A percentile compares a stretch with the other conserved stretches of the same genome.
phyloP scores from a whole-genome alignment of 1,140 invertebrate species.

The Bicyclus anynana region DNA sequence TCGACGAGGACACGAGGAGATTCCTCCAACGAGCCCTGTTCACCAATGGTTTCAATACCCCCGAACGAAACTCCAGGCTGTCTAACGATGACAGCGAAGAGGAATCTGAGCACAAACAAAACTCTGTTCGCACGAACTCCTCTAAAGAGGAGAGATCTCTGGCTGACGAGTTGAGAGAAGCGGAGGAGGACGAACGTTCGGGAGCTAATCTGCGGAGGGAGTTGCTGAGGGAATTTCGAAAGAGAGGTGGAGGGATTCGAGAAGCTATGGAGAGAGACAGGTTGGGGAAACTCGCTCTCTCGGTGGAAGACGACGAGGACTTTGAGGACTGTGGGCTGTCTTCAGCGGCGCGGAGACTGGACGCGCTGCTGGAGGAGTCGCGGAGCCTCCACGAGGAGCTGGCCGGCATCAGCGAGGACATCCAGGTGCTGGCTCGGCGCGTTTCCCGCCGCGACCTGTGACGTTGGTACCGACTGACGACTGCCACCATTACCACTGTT shows the following conservation, averaged over 20 bases:
- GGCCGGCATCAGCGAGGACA: conserved; percentile 69
- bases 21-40: conserved; percentile 53
- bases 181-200: conserved; percentile 51
- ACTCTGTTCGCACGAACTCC: conserved; percentile 19
- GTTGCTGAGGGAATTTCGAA: conserved; percentile 42
- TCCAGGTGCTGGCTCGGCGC: conserved; percentile 73
- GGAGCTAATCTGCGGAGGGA: conserved; percentile 44
- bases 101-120: conserved; percentile 3
- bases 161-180: conserved; percentile 64
- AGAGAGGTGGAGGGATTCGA: conserved; percentile 37
- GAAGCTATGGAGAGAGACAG: conserved; percentile 62
- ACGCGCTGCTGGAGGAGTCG: conserved; percentile 68
- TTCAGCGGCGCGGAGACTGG: conserved; percentile 56
- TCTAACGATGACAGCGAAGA: conserved; percentile 3
- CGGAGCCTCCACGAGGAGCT: conserved; percentile 65
- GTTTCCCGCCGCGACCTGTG: conserved; percentile 54
- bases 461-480: conserved; percentile 63
- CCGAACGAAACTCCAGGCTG: conserved; percentile 28
- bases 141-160: conserved; percentile 50
- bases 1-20: conserved; percentile 60
- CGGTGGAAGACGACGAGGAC: conserved; percentile 68
- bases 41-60: conserved; percentile 34
- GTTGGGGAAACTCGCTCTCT: conserved; percentile 62
- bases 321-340: conserved; percentile 47
- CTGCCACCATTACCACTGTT: conserved; percentile 24